Evolutionary conservation across 2,888 invertebrate genomes (phyloP).

Genomic region (Petrophora chlorosata): DNA sequence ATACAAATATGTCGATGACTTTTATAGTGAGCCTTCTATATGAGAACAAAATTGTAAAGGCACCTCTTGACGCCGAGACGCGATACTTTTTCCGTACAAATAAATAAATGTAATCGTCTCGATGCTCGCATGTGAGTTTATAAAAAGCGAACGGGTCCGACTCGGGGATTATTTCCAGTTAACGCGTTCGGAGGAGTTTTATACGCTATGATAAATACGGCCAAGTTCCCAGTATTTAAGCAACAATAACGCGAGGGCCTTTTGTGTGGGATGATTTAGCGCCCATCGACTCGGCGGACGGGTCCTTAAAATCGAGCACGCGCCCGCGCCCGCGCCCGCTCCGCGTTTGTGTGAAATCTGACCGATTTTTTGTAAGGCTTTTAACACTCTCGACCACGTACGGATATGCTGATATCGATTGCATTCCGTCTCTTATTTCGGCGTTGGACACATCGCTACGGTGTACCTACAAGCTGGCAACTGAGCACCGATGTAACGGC

Average conservation of each 20-base stretch:
- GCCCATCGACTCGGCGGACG: slow-evolving; percentile 32
- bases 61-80: slow-evolving; percentile 6
- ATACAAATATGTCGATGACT: slow-evolving; percentile 23
- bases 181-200: slow-evolving; percentile 34
- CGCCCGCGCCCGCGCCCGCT: slow-evolving; percentile 26
- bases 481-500: no score
- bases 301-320: slow-evolving; percentile 38
- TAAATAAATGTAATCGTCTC: slow-evolving; percentile 29
- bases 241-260: slow-evolving; percentile 48
- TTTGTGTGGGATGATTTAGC: slow-evolving; percentile 52
- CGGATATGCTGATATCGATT: background rate
- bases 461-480: no score
- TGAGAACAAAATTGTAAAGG: slow-evolving; percentile 10
- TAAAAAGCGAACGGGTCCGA: slow-evolving; percentile 27
- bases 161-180: slow-evolving; percentile 31
- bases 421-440: background rate
- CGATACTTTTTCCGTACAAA: slow-evolving; percentile 7
- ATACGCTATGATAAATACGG: slow-evolving; percentile 37
- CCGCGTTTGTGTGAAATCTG: slow-evolving; percentile 10
- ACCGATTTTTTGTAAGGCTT: slow-evolving; percentile 14
- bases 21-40: slow-evolving; percentile 18
- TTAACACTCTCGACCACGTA: slow-evolving; percentile 1
- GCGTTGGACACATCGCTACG: background rate
- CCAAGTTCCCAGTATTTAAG: slow-evolving; percentile 50
- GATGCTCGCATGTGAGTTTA: slow-evolving; percentile 22